These are phyloP conservation scores for Coranthus polyacanthus DNA, from an alignment of 2,797 vertebrate genomes.

Conservation along the genomic window DNA sequence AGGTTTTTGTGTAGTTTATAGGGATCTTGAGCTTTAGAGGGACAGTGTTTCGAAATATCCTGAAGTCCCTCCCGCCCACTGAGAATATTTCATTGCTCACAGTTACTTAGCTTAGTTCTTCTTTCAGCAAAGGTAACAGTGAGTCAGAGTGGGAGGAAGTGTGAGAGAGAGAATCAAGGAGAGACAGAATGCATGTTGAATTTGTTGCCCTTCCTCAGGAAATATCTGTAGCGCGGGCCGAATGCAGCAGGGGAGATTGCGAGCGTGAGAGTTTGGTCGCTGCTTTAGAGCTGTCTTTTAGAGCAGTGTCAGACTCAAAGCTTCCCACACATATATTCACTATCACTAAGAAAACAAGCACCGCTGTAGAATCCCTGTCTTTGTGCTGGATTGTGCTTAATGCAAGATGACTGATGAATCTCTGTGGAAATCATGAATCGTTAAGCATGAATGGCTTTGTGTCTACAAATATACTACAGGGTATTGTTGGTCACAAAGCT, in stretches of 20 bases:
- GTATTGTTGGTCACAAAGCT: too few species aligned
- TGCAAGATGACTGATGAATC: neutral
- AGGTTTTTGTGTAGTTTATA: slow-evolving; percentile 12
- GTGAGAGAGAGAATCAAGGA: slow-evolving; percentile 40
- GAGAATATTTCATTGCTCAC: slow-evolving; percentile 12
- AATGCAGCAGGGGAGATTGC: slow-evolving; percentile 68
- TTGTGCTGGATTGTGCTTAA: neutral
- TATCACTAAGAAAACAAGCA: slow-evolving; percentile 34
- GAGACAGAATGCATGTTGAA: slow-evolving; percentile 74
- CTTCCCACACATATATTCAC: slow-evolving; percentile 27
- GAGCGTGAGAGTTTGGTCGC: slow-evolving; percentile 75
- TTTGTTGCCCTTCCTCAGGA: slow-evolving; percentile 84
- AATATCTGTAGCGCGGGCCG: slow-evolving; percentile 80
- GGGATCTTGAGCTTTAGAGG: neutral
- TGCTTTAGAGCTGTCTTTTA: slow-evolving; percentile 43
- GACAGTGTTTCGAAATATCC: slow-evolving; percentile 26
- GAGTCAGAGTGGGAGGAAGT: slow-evolving; percentile 63
- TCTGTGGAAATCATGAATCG: too few species aligned
- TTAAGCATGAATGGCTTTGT: neutral
- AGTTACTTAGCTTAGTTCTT: slow-evolving; percentile 28
- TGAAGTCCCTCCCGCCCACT: slow-evolving; percentile 2
- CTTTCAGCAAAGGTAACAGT: slow-evolving; percentile 58
- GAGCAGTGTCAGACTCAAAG: slow-evolving; percentile 38
- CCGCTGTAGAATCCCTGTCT: slow-evolving; percentile 3
- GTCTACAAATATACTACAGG: neutral